Evolutionary conservation across 2,888 invertebrate species (phyloP).

Genomic region (Zhengitettix transpicula): DNA sequence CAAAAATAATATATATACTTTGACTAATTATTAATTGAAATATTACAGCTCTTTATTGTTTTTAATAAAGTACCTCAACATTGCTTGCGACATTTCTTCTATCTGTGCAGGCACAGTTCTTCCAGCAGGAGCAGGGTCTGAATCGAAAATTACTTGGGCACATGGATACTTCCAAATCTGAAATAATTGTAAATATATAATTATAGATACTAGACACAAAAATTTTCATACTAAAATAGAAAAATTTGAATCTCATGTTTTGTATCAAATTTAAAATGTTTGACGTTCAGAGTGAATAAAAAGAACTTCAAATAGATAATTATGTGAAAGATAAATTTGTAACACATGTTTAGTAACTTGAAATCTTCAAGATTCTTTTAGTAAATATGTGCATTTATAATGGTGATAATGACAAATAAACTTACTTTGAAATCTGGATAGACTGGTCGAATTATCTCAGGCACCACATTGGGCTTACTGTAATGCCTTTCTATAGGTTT

Average conservation of each 20-base stretch:
- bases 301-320: no score
- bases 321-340: no score
- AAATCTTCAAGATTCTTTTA: no score
- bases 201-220: no score
- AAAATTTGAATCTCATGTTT: no score
- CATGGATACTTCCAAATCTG: conserved; percentile 94
- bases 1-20: no score
- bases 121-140: conserved; percentile 87
- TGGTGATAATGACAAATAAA: neutral
- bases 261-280: no score
- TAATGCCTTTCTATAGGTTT: conserved; percentile 78
- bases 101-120: conserved; percentile 74
- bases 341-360: no score
- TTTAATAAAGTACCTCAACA: conserved; percentile 62
- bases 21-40: no score
- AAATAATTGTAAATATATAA: conserved; percentile 14
- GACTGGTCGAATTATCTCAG: conserved; percentile 73
- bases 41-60: neutral
- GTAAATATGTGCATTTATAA: no score
- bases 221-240: no score
- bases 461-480: conserved; percentile 86
- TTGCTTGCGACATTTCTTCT: conserved; percentile 97
- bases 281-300: no score
- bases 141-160: conserved; percentile 95
- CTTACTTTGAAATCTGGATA: conserved; percentile 81